Percentiles rank a stretch among this genome's conserved stretches.
Evolutionary conservation across 2,113 vertebrate genomes (phyloP).

Genomic region (Clupea harengus): DNA sequence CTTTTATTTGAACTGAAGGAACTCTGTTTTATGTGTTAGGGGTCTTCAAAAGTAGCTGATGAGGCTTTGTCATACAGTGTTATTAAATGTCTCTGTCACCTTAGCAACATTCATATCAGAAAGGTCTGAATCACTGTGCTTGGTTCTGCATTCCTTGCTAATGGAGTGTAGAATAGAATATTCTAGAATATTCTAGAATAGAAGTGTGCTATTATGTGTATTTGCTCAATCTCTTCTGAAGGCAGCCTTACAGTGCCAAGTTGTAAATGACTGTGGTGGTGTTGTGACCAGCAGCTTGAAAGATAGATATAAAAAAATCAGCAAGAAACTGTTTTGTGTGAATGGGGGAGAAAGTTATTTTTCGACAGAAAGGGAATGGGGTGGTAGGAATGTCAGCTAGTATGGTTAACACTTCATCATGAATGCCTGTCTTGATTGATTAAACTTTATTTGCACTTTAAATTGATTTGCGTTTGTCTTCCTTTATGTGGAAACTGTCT

Average conservation of each 20-base stretch:
- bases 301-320: background rate
- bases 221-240: slow-evolving; percentile 27
- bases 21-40: background rate
- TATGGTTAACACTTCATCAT: slow-evolving; percentile 1
- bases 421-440: slow-evolving; percentile 52
- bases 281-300: background rate
- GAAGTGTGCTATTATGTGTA: slow-evolving; percentile 10
- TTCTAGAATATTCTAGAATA: no score
- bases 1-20: slow-evolving; percentile 10
- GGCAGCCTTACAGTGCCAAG: slow-evolving; percentile 38
- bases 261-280: background rate
- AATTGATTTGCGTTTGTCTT: slow-evolving; percentile 11
- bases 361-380: background rate
- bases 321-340: background rate
- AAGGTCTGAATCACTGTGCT: slow-evolving; percentile 70
- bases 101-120: slow-evolving; percentile 31
- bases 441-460: slow-evolving; percentile 71
- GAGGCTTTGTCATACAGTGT: background rate
- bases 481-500: background rate
- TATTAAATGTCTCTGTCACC: background rate
- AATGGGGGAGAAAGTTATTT: background rate
- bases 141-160: slow-evolving; percentile 29
- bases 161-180: no score
- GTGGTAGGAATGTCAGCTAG: background rate
- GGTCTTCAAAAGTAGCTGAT: background rate